phyloP scores from a whole-genome alignment of 2,888 invertebrate species.

The Eutolmus rufibarbis region DNA sequence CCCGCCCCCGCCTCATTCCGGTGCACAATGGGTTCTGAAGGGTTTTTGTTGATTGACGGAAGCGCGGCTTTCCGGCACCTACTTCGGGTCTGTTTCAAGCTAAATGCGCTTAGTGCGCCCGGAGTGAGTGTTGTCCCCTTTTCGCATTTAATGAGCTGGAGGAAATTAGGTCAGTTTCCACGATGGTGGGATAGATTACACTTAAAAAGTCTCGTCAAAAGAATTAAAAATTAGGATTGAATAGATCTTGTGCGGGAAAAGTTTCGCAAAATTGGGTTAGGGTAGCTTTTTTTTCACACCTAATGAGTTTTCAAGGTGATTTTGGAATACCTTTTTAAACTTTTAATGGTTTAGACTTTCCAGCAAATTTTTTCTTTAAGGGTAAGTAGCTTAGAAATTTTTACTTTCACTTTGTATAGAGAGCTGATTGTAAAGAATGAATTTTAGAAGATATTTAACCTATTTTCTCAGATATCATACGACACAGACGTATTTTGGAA shows the following conservation, averaged over 20 bases:
- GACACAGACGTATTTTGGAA: no score
- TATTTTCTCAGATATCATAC: no score
- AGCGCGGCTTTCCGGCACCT: not conserved
- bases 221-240: not conserved
- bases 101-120: not conserved
- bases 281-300: not conserved
- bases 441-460: no score
- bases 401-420: not conserved
- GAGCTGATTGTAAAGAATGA: no score
- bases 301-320: not conserved
- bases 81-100: not conserved
- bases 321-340: not conserved
- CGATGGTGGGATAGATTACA: not conserved
- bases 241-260: not conserved
- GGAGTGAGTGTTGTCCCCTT: not conserved
- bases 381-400: not conserved
- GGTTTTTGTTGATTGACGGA: not conserved
- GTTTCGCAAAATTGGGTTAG: not conserved
- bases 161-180: not conserved
- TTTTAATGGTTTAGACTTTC: not conserved
- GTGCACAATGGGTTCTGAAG: not conserved
- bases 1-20: not conserved
- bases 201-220: not conserved
- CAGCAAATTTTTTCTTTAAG: not conserved
- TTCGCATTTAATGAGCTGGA: not conserved